phyloP scores from a whole-genome alignment of 1,140 invertebrate genomes.

The Tetragnatha versicolor region DNA sequence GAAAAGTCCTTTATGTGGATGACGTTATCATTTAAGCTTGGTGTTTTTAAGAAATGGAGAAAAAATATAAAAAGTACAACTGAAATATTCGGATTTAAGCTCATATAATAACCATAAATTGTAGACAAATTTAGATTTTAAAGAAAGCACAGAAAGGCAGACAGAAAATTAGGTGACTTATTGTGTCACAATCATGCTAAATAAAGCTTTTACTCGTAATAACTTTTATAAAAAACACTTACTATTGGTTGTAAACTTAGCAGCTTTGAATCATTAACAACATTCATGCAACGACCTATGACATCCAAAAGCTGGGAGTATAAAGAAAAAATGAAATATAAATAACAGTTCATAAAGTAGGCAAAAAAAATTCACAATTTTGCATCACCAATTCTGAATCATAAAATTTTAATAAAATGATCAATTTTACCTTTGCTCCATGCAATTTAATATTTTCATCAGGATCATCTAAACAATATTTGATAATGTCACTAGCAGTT shows the following conservation, averaged over 20 bases:
- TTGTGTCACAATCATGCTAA: no score
- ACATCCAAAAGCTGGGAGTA: constrained; percentile 50
- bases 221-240: not conserved
- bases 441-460: constrained; percentile 64
- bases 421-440: constrained; percentile 65
- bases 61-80: no score
- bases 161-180: no score
- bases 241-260: constrained; percentile 9
- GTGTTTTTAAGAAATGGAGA: no score
- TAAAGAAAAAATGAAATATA: not conserved
- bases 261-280: not conserved
- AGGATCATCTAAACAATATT: constrained; percentile 61
- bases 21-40: no score
- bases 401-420: not conserved
- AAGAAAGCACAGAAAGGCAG: no score
- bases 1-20: no score
- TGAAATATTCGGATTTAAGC: no score
- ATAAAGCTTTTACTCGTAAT: no score
- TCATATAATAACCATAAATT: no score
- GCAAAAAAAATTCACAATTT: not conserved
- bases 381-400: not conserved
- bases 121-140: no score
- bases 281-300: constrained; percentile 20
- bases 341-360: not conserved
- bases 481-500: constrained; percentile 60